These are phyloP conservation scores for Sebastes diaconus DNA, from an alignment of 2,797 vertebrate species.

Conservation along the genomic window DNA sequence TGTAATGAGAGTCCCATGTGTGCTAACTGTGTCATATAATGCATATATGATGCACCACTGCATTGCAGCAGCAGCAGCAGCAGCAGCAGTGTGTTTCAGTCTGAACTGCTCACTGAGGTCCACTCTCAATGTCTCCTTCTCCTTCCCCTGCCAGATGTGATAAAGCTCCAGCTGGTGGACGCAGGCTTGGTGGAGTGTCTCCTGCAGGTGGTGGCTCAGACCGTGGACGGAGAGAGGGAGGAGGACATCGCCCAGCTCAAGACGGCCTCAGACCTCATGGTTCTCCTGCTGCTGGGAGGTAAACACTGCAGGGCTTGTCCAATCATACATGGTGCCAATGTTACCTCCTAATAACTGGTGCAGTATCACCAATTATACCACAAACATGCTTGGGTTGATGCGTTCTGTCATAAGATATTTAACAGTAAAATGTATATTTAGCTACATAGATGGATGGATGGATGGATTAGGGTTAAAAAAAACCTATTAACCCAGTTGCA, in stretches of 20 bases:
- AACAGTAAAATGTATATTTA: neutral
- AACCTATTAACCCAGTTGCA: neutral
- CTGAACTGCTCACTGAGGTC: neutral
- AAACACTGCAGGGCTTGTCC: neutral
- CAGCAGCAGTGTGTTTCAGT: neutral
- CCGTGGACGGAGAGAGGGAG: constrained; percentile 92
- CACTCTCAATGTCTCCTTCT: neutral
- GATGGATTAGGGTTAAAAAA: neutral
- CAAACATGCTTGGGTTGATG: neutral
- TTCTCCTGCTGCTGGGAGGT: constrained; percentile 95
- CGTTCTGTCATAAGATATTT: neutral
- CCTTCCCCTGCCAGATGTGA: constrained; percentile 84
- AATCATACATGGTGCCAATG: neutral
- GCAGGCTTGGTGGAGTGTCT: constrained; percentile 96
- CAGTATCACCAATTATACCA: neutral
- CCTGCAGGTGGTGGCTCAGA: constrained; percentile 93
- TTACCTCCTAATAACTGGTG: neutral
- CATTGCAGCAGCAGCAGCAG: constrained; percentile 3
- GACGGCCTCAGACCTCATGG: constrained; percentile 97
- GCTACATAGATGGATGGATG: too few species aligned
- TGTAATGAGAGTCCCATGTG: neutral
- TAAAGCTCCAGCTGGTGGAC: constrained; percentile 97
- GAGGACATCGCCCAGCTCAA: constrained; percentile 96
- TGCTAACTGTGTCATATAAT: neutral
- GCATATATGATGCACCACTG: neutral